Evolutionary conservation across 2,113 vertebrate species (phyloP).

Genomic region (Callocephalon fimbriatum): DNA sequence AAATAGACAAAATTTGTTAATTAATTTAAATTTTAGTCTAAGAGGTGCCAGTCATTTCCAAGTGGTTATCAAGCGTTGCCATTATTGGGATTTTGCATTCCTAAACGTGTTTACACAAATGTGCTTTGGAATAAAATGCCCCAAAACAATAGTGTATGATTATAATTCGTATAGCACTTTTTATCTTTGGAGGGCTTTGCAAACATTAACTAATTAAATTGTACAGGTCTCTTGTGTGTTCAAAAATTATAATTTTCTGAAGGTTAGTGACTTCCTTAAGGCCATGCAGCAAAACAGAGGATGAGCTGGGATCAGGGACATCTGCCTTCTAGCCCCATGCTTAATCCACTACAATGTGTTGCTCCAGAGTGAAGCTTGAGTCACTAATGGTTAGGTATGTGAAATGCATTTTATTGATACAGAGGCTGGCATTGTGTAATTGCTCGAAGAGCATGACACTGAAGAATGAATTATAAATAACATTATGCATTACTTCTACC

Average conservation of each 20-base stretch:
- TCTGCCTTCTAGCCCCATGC: background rate
- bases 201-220: slow-evolving; percentile 47
- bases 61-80: background rate
- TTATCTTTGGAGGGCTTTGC: slow-evolving; percentile 13
- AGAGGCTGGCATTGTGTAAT: background rate
- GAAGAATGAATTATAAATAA: background rate
- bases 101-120: background rate
- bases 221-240: background rate
- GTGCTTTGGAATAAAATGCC: background rate
- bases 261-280: slow-evolving; percentile 38
- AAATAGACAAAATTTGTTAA: background rate
- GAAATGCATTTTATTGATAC: slow-evolving; percentile 19
- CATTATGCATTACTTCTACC: background rate
- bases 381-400: background rate
- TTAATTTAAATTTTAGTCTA: background rate
- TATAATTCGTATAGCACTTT: background rate
- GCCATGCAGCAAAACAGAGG: background rate
- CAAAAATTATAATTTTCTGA: background rate
- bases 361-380: background rate
- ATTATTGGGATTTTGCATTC: background rate
- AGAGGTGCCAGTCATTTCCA: background rate
- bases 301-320: background rate
- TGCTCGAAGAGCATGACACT: background rate
- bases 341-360: background rate
- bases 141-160: background rate